Evolutionary conservation across 1,140 invertebrate species (phyloP).

Genomic region (Papilio xuthus): DNA sequence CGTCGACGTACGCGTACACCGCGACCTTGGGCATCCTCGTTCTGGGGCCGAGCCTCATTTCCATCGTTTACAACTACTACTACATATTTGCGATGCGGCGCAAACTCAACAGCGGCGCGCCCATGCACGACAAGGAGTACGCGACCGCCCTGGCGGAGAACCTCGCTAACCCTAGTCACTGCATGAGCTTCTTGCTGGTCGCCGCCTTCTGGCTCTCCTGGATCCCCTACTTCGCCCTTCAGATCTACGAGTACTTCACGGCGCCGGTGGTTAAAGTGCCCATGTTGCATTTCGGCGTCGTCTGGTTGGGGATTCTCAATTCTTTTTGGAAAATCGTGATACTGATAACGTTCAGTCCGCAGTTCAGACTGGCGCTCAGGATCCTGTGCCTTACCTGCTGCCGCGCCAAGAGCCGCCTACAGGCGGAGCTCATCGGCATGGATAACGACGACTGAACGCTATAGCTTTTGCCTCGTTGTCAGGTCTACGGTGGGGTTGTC

Average conservation of each 20-base stretch:
- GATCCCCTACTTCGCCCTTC: conserved; percentile 93
- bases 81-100: conserved; percentile 96
- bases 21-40: conserved; percentile 94
- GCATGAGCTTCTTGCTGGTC: conserved; percentile 96
- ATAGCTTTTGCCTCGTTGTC: no score
- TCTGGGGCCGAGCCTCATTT: conserved; percentile 95
- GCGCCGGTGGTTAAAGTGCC: conserved; percentile 86
- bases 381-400: conserved; percentile 95
- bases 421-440: conserved; percentile 91
- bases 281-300: conserved; percentile 94
- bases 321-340: conserved; percentile 97
- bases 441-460: conserved; percentile 89
- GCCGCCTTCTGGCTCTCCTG: conserved; percentile 95
- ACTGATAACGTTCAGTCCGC: conserved; percentile 92
- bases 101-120: conserved; percentile 88
- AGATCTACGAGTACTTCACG: conserved; percentile 83
- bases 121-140: conserved; percentile 96
- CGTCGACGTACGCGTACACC: conserved; percentile 96
- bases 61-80: conserved; percentile 95
- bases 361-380: conserved; percentile 93
- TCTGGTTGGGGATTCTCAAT: conserved; percentile 96
- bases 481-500: no score
- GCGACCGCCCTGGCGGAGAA: conserved; percentile 95
- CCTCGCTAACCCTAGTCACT: conserved; percentile 95
- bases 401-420: conserved; percentile 88